Evolutionary conservation across 1,140 invertebrate genomes (phyloP).

Genomic region (Subanguina moxae): DNA sequence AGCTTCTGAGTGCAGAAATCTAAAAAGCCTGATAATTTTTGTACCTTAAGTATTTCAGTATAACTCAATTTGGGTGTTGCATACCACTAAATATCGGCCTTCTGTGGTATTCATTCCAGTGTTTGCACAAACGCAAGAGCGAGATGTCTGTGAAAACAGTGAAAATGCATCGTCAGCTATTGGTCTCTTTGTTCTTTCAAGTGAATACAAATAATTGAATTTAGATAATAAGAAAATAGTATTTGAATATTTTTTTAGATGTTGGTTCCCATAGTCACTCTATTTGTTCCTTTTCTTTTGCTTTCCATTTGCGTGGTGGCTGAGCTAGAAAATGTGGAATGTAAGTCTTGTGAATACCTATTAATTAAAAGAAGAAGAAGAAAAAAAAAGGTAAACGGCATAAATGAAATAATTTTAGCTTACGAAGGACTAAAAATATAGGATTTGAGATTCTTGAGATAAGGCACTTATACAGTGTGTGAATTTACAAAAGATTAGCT

Average conservation of each 20-base stretch:
- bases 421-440: no score
- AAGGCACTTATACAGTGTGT: no score
- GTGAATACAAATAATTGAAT: constrained; percentile 5
- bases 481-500: no score
- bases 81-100: not conserved
- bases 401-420: no score
- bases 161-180: constrained; percentile 11
- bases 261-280: constrained; percentile 4
- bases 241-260: not conserved
- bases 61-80: not conserved
- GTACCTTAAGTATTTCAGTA: not conserved
- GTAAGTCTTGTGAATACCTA: not conserved
- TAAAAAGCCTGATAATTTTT: no score
- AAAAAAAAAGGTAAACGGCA: no score
- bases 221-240: not conserved
- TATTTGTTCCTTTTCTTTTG: not conserved
- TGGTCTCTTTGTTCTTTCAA: not conserved
- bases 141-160: constrained; percentile 11
- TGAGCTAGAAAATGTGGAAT: not conserved
- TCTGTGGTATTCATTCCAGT: not conserved
- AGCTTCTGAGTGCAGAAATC: no score
- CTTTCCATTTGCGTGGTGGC: not conserved
- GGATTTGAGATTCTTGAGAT: no score
- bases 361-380: not conserved
- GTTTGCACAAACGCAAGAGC: not conserved